phyloP scores from a whole-genome alignment of 2,113 vertebrate genomes.

The Eudyptes chrysolophus region DNA sequence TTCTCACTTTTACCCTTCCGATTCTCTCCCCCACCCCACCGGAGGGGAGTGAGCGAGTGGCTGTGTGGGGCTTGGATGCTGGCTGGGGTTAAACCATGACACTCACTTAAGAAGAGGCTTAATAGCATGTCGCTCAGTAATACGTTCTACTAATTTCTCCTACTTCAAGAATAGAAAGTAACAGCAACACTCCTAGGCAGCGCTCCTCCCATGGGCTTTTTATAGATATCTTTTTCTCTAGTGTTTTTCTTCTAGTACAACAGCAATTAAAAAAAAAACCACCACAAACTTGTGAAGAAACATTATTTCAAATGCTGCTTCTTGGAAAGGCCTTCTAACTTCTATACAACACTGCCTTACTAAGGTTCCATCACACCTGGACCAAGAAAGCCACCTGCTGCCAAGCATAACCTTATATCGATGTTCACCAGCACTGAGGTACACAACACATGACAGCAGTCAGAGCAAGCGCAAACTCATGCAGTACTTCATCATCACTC shows the following conservation, averaged over 20 bases:
- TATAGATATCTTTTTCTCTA: neutral
- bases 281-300: neutral
- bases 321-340: neutral
- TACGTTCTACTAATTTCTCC: neutral
- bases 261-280: neutral
- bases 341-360: rapidly evolving
- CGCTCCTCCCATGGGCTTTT: neutral
- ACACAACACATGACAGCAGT: rapidly evolving
- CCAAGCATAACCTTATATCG: rapidly evolving
- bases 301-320: neutral
- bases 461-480: neutral
- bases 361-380: too few species aligned
- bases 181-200: neutral
- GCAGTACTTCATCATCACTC: neutral
- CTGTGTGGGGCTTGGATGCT: too few species aligned
- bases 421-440: rapidly evolving
- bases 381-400: neutral
- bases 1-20: too few species aligned
- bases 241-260: neutral
- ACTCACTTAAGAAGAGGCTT: neutral
- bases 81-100: too few species aligned
- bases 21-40: too few species aligned
- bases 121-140: rapidly evolving
- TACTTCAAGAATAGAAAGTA: neutral
- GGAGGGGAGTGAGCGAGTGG: too few species aligned